Conservation (phyloP, 2,888 invertebrate genomes). For the Mimachlamys varia region DNA sequence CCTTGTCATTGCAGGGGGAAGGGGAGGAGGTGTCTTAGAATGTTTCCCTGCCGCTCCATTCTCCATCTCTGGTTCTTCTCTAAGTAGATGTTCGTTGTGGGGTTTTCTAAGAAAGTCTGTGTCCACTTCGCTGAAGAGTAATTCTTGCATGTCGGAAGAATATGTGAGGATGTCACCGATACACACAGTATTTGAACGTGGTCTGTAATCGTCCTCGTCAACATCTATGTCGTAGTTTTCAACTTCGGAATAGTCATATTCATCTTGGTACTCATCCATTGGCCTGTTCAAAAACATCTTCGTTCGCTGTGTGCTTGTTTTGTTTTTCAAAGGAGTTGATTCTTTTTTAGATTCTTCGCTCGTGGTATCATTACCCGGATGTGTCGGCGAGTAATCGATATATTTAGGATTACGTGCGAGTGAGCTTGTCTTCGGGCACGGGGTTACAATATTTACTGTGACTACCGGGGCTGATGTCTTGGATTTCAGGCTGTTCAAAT, state of each 20-base stretch:
- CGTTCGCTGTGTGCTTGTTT: background rate
- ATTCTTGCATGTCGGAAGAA: slow-evolving; percentile 42
- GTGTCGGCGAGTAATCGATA: slow-evolving; percentile 46
- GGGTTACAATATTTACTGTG: slow-evolving; percentile 61
- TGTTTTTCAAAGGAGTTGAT: background rate
- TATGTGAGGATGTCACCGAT: slow-evolving; percentile 46
- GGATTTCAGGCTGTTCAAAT: slow-evolving; percentile 50
- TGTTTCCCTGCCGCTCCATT: too few species aligned
- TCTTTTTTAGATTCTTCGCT: background rate
- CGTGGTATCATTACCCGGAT: background rate
- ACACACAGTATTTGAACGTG: slow-evolving; percentile 15
- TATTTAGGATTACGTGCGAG: slow-evolving; percentile 62
- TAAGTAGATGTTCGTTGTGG: background rate
- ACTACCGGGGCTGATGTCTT: slow-evolving; percentile 38
- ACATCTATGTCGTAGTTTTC: background rate
- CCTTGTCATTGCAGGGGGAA: background rate
- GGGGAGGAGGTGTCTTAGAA: too few species aligned
- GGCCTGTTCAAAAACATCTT: background rate
- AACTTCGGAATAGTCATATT: background rate
- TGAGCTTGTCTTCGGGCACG: slow-evolving; percentile 60
- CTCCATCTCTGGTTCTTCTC: background rate
- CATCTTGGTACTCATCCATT: background rate
- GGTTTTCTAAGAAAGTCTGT: background rate
- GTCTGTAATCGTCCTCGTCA: slow-evolving; percentile 2
- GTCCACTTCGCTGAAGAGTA: background rate